phyloP scores from a whole-genome alignment of 1,140 invertebrate genomes.

The Dendrolimus punctatus region DNA sequence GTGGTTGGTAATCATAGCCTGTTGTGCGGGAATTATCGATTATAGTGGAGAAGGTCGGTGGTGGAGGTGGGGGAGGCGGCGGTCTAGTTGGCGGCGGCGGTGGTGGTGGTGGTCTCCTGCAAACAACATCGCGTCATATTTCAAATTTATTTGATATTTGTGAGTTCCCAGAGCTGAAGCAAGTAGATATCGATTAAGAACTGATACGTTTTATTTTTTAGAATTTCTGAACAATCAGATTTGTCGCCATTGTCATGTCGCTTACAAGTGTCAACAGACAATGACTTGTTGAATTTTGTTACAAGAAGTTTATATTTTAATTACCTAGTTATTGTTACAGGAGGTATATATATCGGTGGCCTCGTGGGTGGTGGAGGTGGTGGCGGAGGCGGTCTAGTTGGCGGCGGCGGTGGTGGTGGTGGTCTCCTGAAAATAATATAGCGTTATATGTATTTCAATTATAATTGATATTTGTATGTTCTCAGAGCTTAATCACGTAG shows the following conservation, averaged over 20 bases:
- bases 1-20: constrained; percentile 25
- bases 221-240: too few relatives aligned
- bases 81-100: constrained; percentile 8
- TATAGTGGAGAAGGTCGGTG: constrained; percentile 12
- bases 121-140: neutral
- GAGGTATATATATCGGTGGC: constrained; percentile 9
- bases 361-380: constrained; percentile 10
- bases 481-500: too few relatives aligned
- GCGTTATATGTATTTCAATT: neutral
- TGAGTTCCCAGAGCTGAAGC: too few relatives aligned
- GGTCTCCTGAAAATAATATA: constrained; percentile 8
- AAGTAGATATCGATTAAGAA: too few relatives aligned
- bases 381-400: constrained; percentile 10
- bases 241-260: too few relatives aligned
- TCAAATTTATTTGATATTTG: too few relatives aligned
- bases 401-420: constrained; percentile 10
- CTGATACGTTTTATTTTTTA: too few relatives aligned
- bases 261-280: too few relatives aligned
- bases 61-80: constrained; percentile 10
- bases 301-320: neutral
- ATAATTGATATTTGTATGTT: too few relatives aligned
- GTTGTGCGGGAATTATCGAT: constrained; percentile 15
- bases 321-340: constrained; percentile 2
- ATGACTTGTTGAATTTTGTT: too few relatives aligned
- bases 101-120: constrained; percentile 12